phyloP scores from a whole-genome alignment of 1,140 invertebrate genomes.

The Drosophila lacteicornis region DNA sequence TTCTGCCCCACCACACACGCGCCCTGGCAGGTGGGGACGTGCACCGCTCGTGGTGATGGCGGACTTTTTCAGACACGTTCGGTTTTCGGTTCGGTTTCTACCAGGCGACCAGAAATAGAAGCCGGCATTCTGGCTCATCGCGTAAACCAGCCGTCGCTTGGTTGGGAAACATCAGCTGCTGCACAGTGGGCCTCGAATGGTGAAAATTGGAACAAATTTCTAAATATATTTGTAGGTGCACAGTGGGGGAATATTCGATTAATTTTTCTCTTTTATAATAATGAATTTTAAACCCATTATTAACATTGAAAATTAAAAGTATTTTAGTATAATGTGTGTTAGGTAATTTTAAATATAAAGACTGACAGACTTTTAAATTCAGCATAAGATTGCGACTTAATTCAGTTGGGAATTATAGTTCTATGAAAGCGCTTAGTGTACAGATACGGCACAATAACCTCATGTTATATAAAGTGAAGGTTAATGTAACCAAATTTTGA shows the following conservation, averaged over 20 bases:
- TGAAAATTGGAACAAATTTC: neutral
- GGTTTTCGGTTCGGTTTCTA: slow-evolving; percentile 79
- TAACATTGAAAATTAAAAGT: neutral
- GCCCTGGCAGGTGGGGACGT: slow-evolving; percentile 69
- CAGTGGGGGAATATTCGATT: neutral
- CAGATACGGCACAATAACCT: no score
- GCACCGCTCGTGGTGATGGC: slow-evolving; percentile 65
- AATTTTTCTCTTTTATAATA: neutral
- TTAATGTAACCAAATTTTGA: no score
- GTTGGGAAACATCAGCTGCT: slow-evolving; percentile 7
- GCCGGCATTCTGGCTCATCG: slow-evolving; percentile 24
- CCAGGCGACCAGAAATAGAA: slow-evolving; percentile 57
- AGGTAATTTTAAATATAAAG: no score
- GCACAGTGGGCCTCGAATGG: slow-evolving; percentile 12
- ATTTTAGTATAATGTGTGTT: no score
- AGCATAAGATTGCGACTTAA: no score
- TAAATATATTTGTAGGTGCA: neutral
- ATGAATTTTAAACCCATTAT: neutral
- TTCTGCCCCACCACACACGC: slow-evolving; percentile 51
- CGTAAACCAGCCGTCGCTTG: slow-evolving; percentile 8
- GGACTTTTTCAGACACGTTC: slow-evolving; percentile 82
- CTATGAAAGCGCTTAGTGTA: no score
- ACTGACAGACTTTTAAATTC: no score
- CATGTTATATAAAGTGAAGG: no score
- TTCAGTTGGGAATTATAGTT: no score